Percentiles rank a stretch among this genome's conserved stretches.
These are phyloP conservation scores for Stenoptilia bipunctidactyla DNA, from an alignment of 2,888 invertebrate species.

Conservation along the genomic window DNA sequence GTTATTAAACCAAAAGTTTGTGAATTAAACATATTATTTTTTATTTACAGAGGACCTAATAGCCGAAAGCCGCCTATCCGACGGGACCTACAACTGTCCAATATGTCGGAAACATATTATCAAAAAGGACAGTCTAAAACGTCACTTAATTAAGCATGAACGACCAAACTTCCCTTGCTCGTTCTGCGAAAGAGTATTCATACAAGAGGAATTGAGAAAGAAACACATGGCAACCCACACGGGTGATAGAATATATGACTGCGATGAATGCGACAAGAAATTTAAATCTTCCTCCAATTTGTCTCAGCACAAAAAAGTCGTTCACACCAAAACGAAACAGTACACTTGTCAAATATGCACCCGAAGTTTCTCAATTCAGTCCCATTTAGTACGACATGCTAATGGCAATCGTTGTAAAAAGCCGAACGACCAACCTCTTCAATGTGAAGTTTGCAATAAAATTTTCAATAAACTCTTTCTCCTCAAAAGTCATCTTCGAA, in stretches of 20 bases:
- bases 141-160: neutral
- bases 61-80: neutral
- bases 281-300: constrained; percentile 30
- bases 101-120: neutral
- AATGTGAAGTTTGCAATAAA: constrained; percentile 22
- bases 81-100: neutral
- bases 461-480: constrained; percentile 21
- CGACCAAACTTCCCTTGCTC: neutral
- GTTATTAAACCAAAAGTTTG: too few species aligned
- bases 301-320: constrained; percentile 25
- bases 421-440: constrained; percentile 12
- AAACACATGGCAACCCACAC: neutral
- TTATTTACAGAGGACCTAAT: neutral
- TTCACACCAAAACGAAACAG: constrained; percentile 22
- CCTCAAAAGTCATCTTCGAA: constrained; percentile 21
- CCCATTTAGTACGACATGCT: constrained; percentile 16
- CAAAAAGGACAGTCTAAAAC: neutral
- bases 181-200: neutral
- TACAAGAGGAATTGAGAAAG: neutral
- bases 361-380: constrained; percentile 17
- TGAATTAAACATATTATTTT: too few species aligned
- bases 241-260: constrained; percentile 14
- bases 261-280: constrained; percentile 26
- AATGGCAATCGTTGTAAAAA: constrained; percentile 16
- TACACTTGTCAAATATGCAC: constrained; percentile 22